Base-by-base conservation (phyloP, 2,888 invertebrate genomes). In the Pegoplata infirma region DNA sequence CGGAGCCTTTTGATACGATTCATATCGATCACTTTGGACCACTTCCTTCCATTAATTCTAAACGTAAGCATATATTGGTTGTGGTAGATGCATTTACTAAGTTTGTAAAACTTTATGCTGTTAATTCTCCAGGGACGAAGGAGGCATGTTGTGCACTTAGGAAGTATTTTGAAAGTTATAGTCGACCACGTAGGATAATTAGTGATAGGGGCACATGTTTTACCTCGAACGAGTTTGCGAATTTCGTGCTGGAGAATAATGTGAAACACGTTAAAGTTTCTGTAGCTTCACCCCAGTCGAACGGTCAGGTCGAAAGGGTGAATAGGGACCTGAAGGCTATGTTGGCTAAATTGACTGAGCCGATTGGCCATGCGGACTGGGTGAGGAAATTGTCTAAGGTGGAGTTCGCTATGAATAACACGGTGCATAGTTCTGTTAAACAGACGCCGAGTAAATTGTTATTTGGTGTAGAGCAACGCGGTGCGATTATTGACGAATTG, bases 401-500 rank as follows among this genome's bases (percentile, higher is more conserved):
- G 5, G 69, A 76, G 17, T 69, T 28, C 16, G 76, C 76, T 1
- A 40, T 76, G n/a, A 69, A 69, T 23, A 61, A 66, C 14, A 44
- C 73, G 0, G 28, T 49, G 2, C 68, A n/a, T n/a, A 12, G 56
- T 12, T 25, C 66, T 3, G 67, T 66, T 3, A 59, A 55, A 47
- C n/a, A 61, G 7, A 32, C 76, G 5, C 66, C 66, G 4, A 55
- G 76, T 40, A 61, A 21, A 17, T 10, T 75, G 28, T 67, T 21
- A 47, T 80, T 71, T 80, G 81, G 69, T 6, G 55, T 55, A 28
- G 51, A 44, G 3, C 73, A 74, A 28, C 25, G 68, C 12, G 72
- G 77, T 12, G 40, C 32, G 77, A 77, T 36, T n/a, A n/a, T n/a
- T n/a, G n/a, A n/a, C n/a, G 56, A 69, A 44, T 14, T 78, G 5